phyloP scores from a whole-genome alignment of 1,140 invertebrate genomes.

The Camponotus vicinus region DNA sequence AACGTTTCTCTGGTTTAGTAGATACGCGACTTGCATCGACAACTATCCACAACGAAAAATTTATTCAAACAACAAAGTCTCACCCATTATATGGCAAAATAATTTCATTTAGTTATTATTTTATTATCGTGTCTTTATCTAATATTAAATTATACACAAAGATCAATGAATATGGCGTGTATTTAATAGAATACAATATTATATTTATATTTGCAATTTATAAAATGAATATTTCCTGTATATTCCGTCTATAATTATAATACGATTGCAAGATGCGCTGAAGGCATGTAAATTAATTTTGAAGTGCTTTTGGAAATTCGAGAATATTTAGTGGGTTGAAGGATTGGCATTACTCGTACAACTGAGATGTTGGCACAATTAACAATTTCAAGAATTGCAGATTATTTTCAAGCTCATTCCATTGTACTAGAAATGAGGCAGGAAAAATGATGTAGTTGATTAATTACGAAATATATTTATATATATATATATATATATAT shows the following conservation, averaged over 20 bases:
- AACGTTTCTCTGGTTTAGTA: constrained; percentile 2
- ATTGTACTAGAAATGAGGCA: constrained; percentile 8
- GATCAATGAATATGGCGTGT: not conserved
- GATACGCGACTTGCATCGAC: not conserved
- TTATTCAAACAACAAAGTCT: not conserved
- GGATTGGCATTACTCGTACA: not conserved
- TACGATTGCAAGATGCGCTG: not conserved
- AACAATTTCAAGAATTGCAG: constrained; percentile 28
- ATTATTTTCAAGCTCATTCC: not conserved
- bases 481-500: not conserved
- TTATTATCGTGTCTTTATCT: not conserved
- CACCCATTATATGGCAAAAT: not conserved
- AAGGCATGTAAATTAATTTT: constrained; percentile 32
- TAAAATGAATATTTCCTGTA: not conserved
- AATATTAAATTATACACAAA: not conserved
- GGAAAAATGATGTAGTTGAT: not conserved
- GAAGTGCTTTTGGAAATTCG: constrained; percentile 15
- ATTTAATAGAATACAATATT: not conserved
- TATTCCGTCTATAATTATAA: constrained; percentile 13
- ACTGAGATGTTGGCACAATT: not conserved
- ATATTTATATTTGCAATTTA: not conserved
- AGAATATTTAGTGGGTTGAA: constrained; percentile 22
- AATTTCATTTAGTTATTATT: not conserved
- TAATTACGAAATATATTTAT: not conserved
- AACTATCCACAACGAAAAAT: not conserved